Evolutionary conservation across 2,888 invertebrate species (phyloP), one percentile per base, ranked within the genome.

Genomic region (Amiota communis): DNA sequence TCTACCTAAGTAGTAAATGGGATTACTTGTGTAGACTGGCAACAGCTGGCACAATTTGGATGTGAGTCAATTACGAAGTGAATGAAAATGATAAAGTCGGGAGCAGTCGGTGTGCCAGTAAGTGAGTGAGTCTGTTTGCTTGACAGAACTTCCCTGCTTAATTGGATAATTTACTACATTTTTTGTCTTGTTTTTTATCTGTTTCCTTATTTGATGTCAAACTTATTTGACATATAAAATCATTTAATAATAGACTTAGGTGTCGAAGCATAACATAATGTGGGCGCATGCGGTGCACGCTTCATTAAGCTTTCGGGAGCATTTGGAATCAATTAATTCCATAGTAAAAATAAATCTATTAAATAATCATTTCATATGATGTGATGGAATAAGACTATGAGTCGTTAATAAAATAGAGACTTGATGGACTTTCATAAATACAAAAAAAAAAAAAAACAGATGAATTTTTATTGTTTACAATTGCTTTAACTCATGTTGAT

Each of bases 161-260:
- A 82, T 83, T 82, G 83, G 81, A 81, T 76, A 81, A 79, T 82
- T 83, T 81, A 80, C 78, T 56, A 69, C 70, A 48, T 23, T 51
- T 70, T 64, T 56, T 53, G 20, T 36, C 10, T 12, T 67, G 46
- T 47, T 20, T 20, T 57, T n/a, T 53, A 17, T 53, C 73, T 63
- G 65, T 49, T 70, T 51, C 53, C n/a, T 51, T 51, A 51, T 51
- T 51, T 51, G 53, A n/a, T n/a, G 12, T 51, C 53, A 51, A n/a
- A 51, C 13, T 51, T n/a, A 51, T 36, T 36, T 36, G 36, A 36
- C 36, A 36, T 36, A 6, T 4, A 36, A 36, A 36, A 36, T 67
- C 53, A 65, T 65, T 65, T 65, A 48, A 65, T 65, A 65, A 65
- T 65, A 65, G 65, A 65, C 15, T 83, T 81, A 51, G 80, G 83